These are phyloP conservation scores for Butorides virescens DNA, from an alignment of 2,113 vertebrate species.

Conservation along the genomic window DNA sequence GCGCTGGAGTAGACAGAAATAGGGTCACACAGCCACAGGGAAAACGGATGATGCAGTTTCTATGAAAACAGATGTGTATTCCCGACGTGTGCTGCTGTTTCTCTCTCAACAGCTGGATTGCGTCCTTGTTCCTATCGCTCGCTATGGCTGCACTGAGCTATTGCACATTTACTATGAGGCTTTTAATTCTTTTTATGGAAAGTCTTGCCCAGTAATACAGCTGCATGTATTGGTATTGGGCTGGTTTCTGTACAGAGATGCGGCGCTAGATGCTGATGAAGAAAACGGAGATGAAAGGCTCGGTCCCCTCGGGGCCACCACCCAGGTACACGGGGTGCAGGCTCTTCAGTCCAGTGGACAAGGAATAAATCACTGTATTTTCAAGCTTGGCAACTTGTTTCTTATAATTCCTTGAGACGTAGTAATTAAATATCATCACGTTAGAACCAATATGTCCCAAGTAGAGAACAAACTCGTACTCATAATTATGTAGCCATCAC, in stretches of 20 bases:
- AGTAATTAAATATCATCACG: constrained; percentile 48
- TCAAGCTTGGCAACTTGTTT: background rate
- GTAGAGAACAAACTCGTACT: constrained; percentile 49
- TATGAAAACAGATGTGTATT: background rate
- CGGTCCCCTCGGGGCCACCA: background rate
- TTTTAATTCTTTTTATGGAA: background rate
- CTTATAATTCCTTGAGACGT: constrained; percentile 7
- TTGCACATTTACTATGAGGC: background rate
- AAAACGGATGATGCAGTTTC: background rate
- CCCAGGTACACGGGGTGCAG: background rate
- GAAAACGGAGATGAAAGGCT: background rate
- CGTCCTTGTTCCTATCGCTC: background rate
- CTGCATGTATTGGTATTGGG: background rate
- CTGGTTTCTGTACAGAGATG: background rate
- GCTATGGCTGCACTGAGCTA: background rate
- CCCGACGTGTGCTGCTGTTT: background rate
- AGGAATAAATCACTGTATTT: constrained; percentile 1
- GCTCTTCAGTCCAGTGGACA: background rate
- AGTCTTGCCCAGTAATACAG: background rate
- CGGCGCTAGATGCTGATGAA: background rate
- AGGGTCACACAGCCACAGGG: background rate
- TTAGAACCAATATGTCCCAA: constrained; percentile 38
- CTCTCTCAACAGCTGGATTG: background rate
- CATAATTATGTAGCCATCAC: constrained; percentile 39
- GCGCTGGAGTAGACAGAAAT: background rate